A percentile compares a stretch with the other conserved stretches of the same genome.
Conservation (phyloP, 2,113 vertebrate genomes). For the Pseudorhombus dupliciocellatus region DNA sequence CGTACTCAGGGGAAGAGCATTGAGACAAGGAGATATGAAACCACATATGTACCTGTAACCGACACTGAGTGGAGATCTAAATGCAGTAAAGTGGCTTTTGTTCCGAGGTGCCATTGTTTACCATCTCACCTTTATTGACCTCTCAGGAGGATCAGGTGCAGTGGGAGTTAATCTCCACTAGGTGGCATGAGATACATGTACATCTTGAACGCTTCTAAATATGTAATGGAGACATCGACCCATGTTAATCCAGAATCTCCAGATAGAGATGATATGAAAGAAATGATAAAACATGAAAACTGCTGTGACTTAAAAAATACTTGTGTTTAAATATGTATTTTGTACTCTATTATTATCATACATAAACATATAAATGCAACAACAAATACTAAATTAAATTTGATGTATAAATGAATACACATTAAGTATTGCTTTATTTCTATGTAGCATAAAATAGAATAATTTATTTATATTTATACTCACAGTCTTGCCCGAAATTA, state of each 20-base stretch:
- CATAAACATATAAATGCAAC: too few relatives aligned
- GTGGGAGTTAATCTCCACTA: slow-evolving; percentile 69
- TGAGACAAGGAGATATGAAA: slow-evolving; percentile 68
- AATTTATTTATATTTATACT: not conserved
- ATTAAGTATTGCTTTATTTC: too few relatives aligned
- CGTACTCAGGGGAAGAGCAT: slow-evolving; percentile 43
- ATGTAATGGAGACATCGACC: not conserved
- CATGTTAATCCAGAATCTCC: not conserved
- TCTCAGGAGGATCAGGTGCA: slow-evolving; percentile 47
- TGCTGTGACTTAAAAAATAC: too few relatives aligned
- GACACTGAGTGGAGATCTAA: slow-evolving; percentile 36
- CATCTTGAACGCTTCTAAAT: not conserved
- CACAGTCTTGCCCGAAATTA: too few relatives aligned
- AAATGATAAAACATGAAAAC: too few relatives aligned
- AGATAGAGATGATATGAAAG: not conserved
- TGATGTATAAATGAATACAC: too few relatives aligned
- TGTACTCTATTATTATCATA: too few relatives aligned
- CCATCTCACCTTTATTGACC: slow-evolving; percentile 38
- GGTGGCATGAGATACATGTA: slow-evolving; percentile 70
- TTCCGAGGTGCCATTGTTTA: slow-evolving; percentile 26
- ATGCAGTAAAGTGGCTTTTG: slow-evolving; percentile 42
- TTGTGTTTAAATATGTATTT: too few relatives aligned
- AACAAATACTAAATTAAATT: too few relatives aligned
- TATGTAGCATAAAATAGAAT: not conserved
- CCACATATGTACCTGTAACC: slow-evolving; percentile 71